A percentile compares a stretch with the other conserved stretches of the same genome.
Evolutionary conservation across 2,797 vertebrate species (phyloP).

Genomic region (Myotis pilosus): DNA sequence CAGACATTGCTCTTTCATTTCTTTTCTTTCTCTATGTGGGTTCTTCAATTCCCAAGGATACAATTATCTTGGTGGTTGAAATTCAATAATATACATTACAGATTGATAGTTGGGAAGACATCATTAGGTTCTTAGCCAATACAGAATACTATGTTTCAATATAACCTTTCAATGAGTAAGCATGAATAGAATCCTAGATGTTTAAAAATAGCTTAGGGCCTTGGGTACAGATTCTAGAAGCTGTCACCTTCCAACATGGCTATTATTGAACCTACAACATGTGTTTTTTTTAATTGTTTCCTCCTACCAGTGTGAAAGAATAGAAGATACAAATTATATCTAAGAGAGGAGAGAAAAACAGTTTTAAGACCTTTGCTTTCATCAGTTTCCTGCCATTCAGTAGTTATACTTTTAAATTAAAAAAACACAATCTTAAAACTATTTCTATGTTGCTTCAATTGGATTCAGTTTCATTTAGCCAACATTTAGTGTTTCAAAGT

Average conservation of each 20-base stretch:
- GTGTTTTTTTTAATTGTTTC: background rate
- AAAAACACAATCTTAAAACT: background rate
- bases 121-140: constrained; percentile 52
- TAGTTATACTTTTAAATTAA: background rate
- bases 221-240: constrained; percentile 21
- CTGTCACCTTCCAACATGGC: background rate
- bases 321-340: background rate
- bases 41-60: constrained; percentile 66
- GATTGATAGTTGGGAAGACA: constrained; percentile 48
- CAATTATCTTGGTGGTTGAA: constrained; percentile 66
- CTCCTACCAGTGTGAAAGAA: background rate
- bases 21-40: background rate
- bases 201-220: constrained; percentile 15
- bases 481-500: background rate
- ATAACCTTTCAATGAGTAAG: constrained; percentile 26
- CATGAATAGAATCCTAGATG: background rate
- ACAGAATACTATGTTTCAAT: constrained; percentile 40
- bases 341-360: background rate
- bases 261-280: background rate
- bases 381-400: constrained; percentile 5
- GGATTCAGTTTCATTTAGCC: background rate
- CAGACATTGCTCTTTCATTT: constrained; percentile 13
- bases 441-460: background rate
- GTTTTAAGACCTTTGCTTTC: background rate
- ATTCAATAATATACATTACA: constrained; percentile 67